Base-by-base conservation (phyloP, 2,797 vertebrate species). In the Acrossocheilus wenchowensis region DNA sequence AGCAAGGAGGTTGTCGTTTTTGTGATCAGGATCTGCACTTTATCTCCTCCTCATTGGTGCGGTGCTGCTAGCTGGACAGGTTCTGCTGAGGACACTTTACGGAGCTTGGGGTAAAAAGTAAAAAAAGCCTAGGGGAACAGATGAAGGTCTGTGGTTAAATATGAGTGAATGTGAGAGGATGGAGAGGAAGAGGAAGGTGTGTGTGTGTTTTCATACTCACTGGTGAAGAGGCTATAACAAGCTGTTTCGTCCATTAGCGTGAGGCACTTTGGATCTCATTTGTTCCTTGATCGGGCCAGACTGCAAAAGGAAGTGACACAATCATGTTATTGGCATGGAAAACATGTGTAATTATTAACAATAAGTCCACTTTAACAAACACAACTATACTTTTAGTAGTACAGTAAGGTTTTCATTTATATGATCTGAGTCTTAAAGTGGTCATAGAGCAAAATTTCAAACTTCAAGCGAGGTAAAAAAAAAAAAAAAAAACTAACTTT, bases 191-290 rank as follows among this genome's bases (percentile, higher is more conserved):
- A 72, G 15, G 64, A 62, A 34, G 26, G 39, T 5, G 54, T 54
- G 39, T 5, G 54, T 54, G 14, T 4, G 62, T 54, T 48, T 8
- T 75, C 21, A 50, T 77, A 89, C 87, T 90, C 72, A 90, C 87
- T 84, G 43, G 45, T 80, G 66, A 72, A 74, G 81, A 75, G 87
- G 91, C 94, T 96, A 96, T 91, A 96, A 95, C 73, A 94, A 93
- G 91, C 79, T 96, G 90, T 92, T 96, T 94, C 96, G 95, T 3
- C 93, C 94, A 89, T 95, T 93, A 88, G 96, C 95, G 36, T 95
- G 94, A 23, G 93, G 91, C 0, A 95, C 94, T 92, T 96, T 97
- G 86, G 96, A 96, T 87, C 96, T 93, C 96, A 97, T 97, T 84
- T 95, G 93, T 90, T 97, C 95, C 91, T 97, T 95, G 10, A 96